Base-by-base conservation (phyloP, 2,797 vertebrate species). In the Hafferia zeledoni region DNA sequence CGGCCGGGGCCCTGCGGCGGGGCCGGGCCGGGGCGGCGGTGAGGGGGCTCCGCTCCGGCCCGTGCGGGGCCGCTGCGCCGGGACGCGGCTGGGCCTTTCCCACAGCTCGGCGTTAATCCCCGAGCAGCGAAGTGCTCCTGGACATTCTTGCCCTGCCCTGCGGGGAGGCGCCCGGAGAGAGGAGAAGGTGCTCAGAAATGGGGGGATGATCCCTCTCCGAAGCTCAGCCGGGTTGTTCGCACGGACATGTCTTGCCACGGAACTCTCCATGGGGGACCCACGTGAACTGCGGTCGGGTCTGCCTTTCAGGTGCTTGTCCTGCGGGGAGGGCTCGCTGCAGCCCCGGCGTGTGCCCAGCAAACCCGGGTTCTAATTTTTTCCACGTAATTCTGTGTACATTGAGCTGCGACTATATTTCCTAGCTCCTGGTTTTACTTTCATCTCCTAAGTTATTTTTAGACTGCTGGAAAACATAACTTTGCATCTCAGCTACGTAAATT, bases 161-260 rank as follows among this genome's bases (percentile, higher is more conserved):
- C 33, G 10, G 37, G 0, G 13, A 13, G 9, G 33, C 11, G 37
- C 52, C 23, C 17, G 0, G 17, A 13, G 25, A 19, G 59, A 7
- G 1, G 31, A 3, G 67, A 4, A 17, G 6, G 9, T 11, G 6
- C 35, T 17, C 71, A 1, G 2, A 4, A 10, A 4, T 2, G 3
- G 4, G 2, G 3, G 4, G 1, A 3, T 7, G 6, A 8, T 18
- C 13, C 0, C 27, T 39, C 19, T 22, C 3, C 10, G 7, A 13
- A 65, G 60, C 56, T 59, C 33, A 24, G 16, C 35, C 35, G 2
- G 1, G 39, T 13, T 49, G 1, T 19, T 60, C 8, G 11, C 41
- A 12, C 4, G 53, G 19, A 1, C 13, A 0, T 50, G 56, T 11
- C 23, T 22, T 56, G 56, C 49, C 9, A 0, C 24, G 35, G 11